phyloP scores from a whole-genome alignment of 1,140 invertebrate species.

The Hyles euphorbiae region DNA sequence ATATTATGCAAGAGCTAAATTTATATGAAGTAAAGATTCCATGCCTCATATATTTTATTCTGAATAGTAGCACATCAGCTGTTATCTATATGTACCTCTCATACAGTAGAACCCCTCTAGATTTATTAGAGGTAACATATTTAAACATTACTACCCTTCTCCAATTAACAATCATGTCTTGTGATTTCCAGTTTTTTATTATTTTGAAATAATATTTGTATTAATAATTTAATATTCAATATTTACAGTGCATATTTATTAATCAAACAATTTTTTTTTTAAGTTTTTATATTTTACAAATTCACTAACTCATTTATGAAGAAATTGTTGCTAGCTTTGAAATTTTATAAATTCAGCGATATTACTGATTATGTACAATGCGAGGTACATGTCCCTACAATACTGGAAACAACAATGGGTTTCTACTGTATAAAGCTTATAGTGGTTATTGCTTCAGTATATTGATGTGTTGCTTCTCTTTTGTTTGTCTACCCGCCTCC shows the following conservation, averaged over 20 bases:
- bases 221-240: too few relatives aligned
- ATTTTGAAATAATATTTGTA: too few relatives aligned
- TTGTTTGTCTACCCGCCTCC: conserved; percentile 25
- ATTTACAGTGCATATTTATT: too few relatives aligned
- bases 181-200: too few relatives aligned
- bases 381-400: too few relatives aligned
- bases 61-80: conserved; percentile 60
- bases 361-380: too few relatives aligned
- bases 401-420: conserved; percentile 12
- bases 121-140: conserved; percentile 7
- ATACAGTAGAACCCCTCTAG: conserved; percentile 48
- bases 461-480: conserved; percentile 52
- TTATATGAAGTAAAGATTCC: conserved; percentile 36
- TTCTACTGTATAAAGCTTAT: conserved; percentile 54
- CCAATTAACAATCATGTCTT: too few relatives aligned
- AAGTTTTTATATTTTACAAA: neutral
- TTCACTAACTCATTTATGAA: conserved; percentile 2
- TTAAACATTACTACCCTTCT: too few relatives aligned
- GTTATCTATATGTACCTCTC: conserved; percentile 16
- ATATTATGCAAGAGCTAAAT: conserved; percentile 36
- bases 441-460: conserved; percentile 57
- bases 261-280: neutral
- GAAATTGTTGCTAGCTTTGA: neutral
- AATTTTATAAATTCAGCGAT: neutral
- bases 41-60: conserved; percentile 52